Evolutionary conservation across 2,888 invertebrate species (phyloP).

Genomic region (Eueremaeus valkanovi): DNA sequence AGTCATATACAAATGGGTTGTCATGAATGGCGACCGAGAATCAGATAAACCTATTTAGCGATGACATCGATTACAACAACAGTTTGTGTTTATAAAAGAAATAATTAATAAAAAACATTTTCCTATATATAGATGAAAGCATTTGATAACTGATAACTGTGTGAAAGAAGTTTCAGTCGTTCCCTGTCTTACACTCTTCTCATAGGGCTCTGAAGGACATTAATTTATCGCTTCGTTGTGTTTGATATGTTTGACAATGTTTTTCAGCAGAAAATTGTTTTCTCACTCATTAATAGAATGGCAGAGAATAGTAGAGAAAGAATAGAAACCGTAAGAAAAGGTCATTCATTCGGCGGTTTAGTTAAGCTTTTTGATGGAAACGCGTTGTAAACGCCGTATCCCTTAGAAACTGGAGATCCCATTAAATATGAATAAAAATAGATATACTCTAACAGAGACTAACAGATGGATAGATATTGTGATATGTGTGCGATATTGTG

Average conservation of each 20-base stretch:
- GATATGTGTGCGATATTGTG: no score
- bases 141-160: slow-evolving; percentile 7
- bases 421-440: slow-evolving; percentile 3
- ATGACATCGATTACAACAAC: slow-evolving; percentile 8
- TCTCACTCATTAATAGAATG: neutral
- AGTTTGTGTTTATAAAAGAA: slow-evolving; percentile 7
- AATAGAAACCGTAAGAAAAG: no score
- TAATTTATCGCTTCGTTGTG: slow-evolving; percentile 13
- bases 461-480: no score
- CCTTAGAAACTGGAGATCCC: neutral
- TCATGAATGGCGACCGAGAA: slow-evolving; percentile 10
- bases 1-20: slow-evolving; percentile 2
- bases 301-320: no score
- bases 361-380: neutral
- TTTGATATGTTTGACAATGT: neutral
- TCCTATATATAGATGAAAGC: slow-evolving; percentile 10
- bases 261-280: slow-evolving; percentile 1
- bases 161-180: neutral
- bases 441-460: no score
- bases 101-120: slow-evolving; percentile 7
- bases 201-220: neutral
- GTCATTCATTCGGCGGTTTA: neutral
- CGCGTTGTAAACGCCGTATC: neutral
- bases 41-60: neutral
- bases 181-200: slow-evolving; percentile 12